Base-by-base conservation (phyloP, 30 jellyfish, hydroid and myxozoan species). In the Turritopsis rubra region DNA sequence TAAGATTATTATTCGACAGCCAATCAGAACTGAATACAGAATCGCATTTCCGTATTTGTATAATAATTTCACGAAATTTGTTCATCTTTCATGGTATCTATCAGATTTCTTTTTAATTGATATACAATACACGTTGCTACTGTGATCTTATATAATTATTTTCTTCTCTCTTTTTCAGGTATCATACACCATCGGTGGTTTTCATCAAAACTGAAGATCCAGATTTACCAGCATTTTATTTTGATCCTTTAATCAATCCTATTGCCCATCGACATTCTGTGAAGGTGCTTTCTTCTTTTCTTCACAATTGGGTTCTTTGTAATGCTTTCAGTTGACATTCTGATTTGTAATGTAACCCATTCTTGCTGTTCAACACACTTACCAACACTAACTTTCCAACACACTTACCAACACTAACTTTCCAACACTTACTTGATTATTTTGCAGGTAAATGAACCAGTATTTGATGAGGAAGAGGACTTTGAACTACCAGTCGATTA, bases 171-270 rank as follows among this genome's bases (percentile, higher is more conserved):
- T 72, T 18, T 53, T 80, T 79, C 85, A 93, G 99, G 97, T 93
- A 93, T 73, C 99, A 93, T 80, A 89, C 97, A 17, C 97, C 99
- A 21, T 85, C 97, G 18, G 99, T 93, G 22, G 97, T 93, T 73
- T 93, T 93, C 86, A 93, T 93, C 89, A 93, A 93, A 79, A 93
- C 99, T 53, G 99, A 93, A 83, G 99, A 93, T 80, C 99, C 99
- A 0, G 99, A 93, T 85, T 65, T 93, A 66, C 99, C 99, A 19
- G 99, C 99, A 66, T 93, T 93, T 80, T 93, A 93, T 54, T 93
- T 93, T 82, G 99, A 93, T 86, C 99, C 99, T 1, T 84, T 93
- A 72, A 93, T 93, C 75, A 93, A 93, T 84, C 99, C 99, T 23
- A 93, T 93, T 22, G 95, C 99, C 7, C 99, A 93, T 73, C 94